Evolutionary conservation across 2,113 vertebrate species (phyloP), one percentile per base, ranked within the genome.

Genomic region (Cryptoleucopteryx plumbea): DNA sequence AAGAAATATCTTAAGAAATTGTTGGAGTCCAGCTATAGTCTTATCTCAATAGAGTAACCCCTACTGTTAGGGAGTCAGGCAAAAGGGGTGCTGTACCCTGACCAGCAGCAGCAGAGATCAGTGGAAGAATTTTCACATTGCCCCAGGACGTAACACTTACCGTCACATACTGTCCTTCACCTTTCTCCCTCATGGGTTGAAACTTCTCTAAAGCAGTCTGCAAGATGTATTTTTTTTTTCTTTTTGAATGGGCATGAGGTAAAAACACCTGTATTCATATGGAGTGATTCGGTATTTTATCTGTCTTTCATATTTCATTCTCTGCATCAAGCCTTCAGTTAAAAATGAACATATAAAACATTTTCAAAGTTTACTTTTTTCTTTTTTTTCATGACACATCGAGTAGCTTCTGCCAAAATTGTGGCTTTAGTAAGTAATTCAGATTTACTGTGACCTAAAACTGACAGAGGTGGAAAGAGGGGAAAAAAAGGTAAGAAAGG

Each of bases 11-110:
- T 45, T 65, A 68, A 50, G 47, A 63, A 88, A 42, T 8, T 6
- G 4, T 8, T 84, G 19, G 27, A 52, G 40, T 45, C 10, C 32
- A 82, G 6, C 16, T 82, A 5, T 2, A 70, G 22, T 55, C 40
- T 70, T 61, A 47, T 32, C 9, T 38, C 26, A 32, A 11, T 10
- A 80, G 26, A 89, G 11, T 43, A 82, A 78, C 70, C 4, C 10
- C 26, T 32, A 13, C 20, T 15, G 6, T 5, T 40, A 20, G 10
- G 8, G 11, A 94, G 9, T 6, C 1, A 0, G 20, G 36, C 4
- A 62, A 88, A 43, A 22, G 3, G 12, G 13, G 2, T 36, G 13
- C n/a, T 82, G 3, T n/a, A 82, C 5, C 16, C 56, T 67, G 31
- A 58, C 4, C 5, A 38, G 16, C 56, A 66, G 7, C 20, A 62